Conservation (phyloP, 2,888 invertebrate species). For the Clivina fossor region DNA sequence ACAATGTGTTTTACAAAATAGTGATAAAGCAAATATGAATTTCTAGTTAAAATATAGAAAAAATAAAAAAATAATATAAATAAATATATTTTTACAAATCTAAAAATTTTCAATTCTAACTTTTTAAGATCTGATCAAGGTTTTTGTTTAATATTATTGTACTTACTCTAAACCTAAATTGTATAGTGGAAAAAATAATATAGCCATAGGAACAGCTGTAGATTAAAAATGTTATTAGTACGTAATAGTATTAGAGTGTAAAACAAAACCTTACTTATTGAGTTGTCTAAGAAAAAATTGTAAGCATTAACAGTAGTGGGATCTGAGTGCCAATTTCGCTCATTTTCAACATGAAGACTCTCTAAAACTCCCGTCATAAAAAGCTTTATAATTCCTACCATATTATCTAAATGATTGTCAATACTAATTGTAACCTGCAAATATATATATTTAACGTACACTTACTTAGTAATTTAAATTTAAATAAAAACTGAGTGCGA, state of each 20-base stretch:
- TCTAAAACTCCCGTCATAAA: conserved; percentile 59
- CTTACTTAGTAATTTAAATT: neutral
- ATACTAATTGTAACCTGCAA: conserved; percentile 58
- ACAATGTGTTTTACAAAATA: too few relatives aligned
- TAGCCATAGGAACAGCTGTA: conserved; percentile 80
- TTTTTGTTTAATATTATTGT: conserved; percentile 30
- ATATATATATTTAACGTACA: neutral
- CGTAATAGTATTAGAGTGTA: neutral
- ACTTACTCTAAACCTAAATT: conserved; percentile 83
- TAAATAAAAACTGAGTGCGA: neutral
- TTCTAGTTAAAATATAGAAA: too few relatives aligned
- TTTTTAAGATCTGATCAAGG: too few relatives aligned
- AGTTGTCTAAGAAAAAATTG: conserved; percentile 77
- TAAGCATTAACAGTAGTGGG: conserved; percentile 82
- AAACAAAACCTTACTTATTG: conserved; percentile 66
- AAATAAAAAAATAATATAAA: too few relatives aligned
- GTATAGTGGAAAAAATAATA: conserved; percentile 82
- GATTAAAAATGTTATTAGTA: conserved; percentile 25
- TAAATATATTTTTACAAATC: too few relatives aligned
- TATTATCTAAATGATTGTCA: conserved; percentile 67
- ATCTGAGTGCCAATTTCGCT: conserved; percentile 70
- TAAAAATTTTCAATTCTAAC: conserved; percentile 8
- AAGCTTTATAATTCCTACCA: conserved; percentile 65
- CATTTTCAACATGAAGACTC: conserved; percentile 58
- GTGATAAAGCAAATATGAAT: too few relatives aligned